A percentile compares a stretch with the other conserved stretches of the same genome.
Evolutionary conservation across 2,888 invertebrate genomes (phyloP).

Genomic region (Eumacrocentrus americanus): DNA sequence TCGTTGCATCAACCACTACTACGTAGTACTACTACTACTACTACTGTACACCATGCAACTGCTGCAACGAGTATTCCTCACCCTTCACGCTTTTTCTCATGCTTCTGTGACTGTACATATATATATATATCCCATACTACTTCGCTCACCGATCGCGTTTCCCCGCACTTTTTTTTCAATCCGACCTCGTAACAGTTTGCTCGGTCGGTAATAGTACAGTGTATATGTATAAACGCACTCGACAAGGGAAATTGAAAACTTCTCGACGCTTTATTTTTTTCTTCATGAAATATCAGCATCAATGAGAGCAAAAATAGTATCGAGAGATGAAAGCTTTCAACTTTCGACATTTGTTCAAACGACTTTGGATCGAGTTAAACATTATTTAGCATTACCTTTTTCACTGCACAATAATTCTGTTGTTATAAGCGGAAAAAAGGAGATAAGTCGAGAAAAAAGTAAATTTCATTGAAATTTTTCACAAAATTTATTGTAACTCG

Average conservation of each 20-base stretch:
- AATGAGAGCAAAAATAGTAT: too few species aligned
- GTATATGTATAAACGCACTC: background rate
- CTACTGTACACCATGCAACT: slow-evolving; percentile 1
- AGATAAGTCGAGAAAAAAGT: slow-evolving; percentile 22
- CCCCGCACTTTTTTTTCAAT: slow-evolving; percentile 6
- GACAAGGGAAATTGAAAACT: background rate
- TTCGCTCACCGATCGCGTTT: slow-evolving; percentile 5
- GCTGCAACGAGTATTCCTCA: background rate
- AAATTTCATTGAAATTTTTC: slow-evolving; percentile 12
- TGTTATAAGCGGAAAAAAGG: background rate
- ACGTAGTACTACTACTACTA: background rate
- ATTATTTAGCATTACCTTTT: too few species aligned
- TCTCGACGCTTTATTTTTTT: background rate
- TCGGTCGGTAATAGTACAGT: background rate
- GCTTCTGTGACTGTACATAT: too few species aligned
- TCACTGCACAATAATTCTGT: too few species aligned
- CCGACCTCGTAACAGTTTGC: slow-evolving; percentile 14
- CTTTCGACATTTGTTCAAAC: too few species aligned
- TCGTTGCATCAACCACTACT: slow-evolving; percentile 27
- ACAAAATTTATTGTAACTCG: too few species aligned
- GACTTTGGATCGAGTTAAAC: too few species aligned
- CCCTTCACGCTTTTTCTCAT: slow-evolving; percentile 7
- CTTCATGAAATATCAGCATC: too few species aligned
- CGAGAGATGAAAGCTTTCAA: too few species aligned
- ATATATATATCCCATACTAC: background rate